Conservation (phyloP, 2,888 invertebrate species). For the Seira sanloemensis region DNA sequence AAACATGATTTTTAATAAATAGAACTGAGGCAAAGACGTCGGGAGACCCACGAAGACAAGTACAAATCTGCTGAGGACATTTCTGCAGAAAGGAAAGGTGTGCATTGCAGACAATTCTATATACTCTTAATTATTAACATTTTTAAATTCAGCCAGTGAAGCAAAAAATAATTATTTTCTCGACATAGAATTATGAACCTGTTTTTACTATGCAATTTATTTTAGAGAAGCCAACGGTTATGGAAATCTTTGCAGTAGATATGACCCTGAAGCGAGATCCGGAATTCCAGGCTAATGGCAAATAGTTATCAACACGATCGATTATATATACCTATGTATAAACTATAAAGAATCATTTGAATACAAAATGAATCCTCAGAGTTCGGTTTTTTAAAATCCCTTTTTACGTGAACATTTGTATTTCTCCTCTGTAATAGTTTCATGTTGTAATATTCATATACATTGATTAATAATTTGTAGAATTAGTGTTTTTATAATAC, state of each 20-base stretch:
- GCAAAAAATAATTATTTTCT: no score
- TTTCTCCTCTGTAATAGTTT: no score
- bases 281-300: not conserved
- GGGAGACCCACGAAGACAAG: conserved; percentile 49
- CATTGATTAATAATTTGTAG: no score
- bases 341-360: no score
- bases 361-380: no score
- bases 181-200: no score
- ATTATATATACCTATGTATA: not conserved
- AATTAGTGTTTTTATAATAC: no score
- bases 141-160: not conserved
- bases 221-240: conserved; percentile 61
- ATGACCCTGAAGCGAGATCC: conserved; percentile 67
- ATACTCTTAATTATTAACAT: conserved; percentile 17
- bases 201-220: not conserved
- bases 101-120: no score
- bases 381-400: no score
- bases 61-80: conserved; percentile 27
- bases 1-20: not conserved
- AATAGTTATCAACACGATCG: no score
- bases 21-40: conserved; percentile 45
- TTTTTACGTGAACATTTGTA: no score
- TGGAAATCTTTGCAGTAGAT: conserved; percentile 69
- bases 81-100: conserved; percentile 39
- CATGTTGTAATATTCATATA: no score